Conservation (phyloP, 2,797 vertebrate genomes). For the Liasis olivaceus region DNA sequence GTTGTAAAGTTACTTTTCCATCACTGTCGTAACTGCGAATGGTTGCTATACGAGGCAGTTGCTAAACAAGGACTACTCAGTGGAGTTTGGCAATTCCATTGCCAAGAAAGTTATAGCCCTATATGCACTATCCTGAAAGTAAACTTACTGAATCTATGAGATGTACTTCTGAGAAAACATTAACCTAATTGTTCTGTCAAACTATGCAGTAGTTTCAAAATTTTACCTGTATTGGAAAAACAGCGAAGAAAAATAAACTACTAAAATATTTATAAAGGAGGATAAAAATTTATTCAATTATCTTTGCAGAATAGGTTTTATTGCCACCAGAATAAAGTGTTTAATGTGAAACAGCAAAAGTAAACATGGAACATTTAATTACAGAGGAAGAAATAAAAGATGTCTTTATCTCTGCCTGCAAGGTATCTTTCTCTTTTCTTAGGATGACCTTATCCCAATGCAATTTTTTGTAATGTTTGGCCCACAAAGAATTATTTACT, state of each 20-base stretch:
- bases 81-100: background rate
- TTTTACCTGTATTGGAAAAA: background rate
- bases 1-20: background rate
- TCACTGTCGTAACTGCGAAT: background rate
- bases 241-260: background rate
- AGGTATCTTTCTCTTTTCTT: background rate
- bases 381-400: background rate
- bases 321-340: background rate
- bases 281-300: background rate
- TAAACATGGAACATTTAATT: background rate
- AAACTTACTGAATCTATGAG: background rate
- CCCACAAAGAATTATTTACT: background rate
- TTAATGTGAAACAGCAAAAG: background rate
- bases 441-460: background rate
- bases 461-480: background rate
- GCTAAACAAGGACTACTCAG: background rate
- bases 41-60: background rate
- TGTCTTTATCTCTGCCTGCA: background rate
- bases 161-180: background rate
- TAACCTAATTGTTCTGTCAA: background rate
- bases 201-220: background rate
- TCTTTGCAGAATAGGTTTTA: background rate
- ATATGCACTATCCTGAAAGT: background rate
- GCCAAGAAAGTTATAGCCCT: background rate
- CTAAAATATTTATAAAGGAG: background rate